Percentiles rank a stretch among this genome's conserved stretches.
phyloP scores from a whole-genome alignment of 2,113 vertebrate genomes.

The Loxodonta africana region DNA sequence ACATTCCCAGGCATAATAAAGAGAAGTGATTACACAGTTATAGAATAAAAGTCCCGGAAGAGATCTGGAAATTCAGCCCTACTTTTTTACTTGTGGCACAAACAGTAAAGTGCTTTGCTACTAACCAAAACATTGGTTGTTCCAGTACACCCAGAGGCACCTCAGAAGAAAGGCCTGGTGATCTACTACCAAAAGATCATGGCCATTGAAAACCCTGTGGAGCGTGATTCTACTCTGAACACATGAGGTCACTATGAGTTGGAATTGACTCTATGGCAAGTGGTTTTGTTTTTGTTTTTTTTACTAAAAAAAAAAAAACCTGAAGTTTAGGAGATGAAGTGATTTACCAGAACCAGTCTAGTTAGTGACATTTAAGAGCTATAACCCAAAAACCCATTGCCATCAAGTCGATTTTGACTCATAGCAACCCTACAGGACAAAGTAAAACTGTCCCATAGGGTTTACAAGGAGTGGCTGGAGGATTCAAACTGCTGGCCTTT shows the following conservation, averaged over 20 bases:
- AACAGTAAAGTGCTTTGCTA: neutral
- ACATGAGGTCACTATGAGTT: neutral
- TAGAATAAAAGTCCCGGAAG: neutral
- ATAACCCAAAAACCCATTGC: too few relatives aligned
- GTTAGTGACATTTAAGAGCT: slow-evolving; percentile 16
- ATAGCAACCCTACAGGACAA: too few relatives aligned
- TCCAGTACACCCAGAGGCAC: neutral
- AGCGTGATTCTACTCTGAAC: neutral
- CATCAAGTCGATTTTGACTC: too few relatives aligned
- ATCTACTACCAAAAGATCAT: neutral
- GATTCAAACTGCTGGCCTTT: too few relatives aligned
- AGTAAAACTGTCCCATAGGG: too few relatives aligned
- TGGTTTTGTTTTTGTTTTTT: neutral
- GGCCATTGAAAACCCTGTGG: neutral
- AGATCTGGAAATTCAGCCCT: neutral
- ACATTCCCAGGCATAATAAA: neutral
- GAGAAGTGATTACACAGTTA: neutral
- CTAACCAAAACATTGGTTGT: neutral
- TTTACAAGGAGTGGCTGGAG: too few relatives aligned
- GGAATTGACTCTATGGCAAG: neutral
- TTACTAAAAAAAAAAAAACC: slow-evolving; percentile 48
- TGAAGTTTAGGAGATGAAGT: neutral
- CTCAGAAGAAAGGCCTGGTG: neutral
- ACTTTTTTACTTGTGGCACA: neutral
- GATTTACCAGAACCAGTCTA: neutral